Base-by-base conservation (phyloP, 2,113 vertebrate species). In the Aphyosemion australe region DNA sequence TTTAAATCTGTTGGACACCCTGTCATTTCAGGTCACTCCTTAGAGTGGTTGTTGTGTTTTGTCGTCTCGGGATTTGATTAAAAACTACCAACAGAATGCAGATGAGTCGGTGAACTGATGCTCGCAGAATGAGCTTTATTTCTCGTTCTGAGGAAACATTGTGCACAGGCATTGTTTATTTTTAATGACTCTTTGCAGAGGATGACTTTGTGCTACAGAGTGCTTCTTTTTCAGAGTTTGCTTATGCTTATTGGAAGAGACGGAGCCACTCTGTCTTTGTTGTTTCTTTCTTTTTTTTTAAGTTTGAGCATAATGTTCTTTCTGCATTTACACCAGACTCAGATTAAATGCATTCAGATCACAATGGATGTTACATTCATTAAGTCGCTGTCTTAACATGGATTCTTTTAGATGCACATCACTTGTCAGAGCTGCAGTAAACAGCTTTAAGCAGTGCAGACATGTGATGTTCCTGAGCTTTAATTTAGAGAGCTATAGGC, bases 101-200 rank as follows among this genome's bases (percentile, higher is more conserved):
- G 2, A 8, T 1, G 11, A 16, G 15, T 8, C 9, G 16, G 10
- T 1, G 32, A 66, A 56, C 20, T 5, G 20, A 19, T 19, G 12
- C 8, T 46, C 26, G 12, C 57, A 15, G 6, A 42, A 15, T 21
- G 32, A 2, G 37, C 15, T 62, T 39, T 21, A 31, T 51, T 53
- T 31, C 15, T 18, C 12, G 12, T 18, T 56, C 12, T 47, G 16
- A 19, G 26, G 37, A 7, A 16, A 34, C 62, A 34, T 65, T 26
- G 12, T 12, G 13, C 2, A 52, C 26, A 13, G 47, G 7, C 46
- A 41, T 62, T 62, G 60, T 50, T 62, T 62, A 15, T 39, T 50
- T 60, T 50, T 41, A 62, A 62, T 50, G n/a, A n/a, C 3, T 42
- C 49, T 53, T 14, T 31, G 31, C 49, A 45, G 49, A 62, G 32